Evolutionary conservation across 2,113 vertebrate species (phyloP).

Genomic region (Trogon melanurus): DNA sequence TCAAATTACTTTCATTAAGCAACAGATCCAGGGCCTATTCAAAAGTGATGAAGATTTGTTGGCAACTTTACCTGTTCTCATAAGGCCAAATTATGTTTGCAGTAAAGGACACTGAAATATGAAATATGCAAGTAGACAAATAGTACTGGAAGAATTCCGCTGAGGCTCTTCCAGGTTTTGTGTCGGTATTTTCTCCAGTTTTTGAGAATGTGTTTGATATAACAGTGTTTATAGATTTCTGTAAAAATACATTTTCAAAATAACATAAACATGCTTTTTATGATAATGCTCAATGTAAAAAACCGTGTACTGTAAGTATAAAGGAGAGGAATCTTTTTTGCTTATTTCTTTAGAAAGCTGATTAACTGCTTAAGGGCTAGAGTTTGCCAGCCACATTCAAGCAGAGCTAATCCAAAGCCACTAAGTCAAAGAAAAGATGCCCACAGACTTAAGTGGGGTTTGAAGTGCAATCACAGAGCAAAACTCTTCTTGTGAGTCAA

Average conservation of each 20-base stretch:
- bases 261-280: slow-evolving; percentile 77
- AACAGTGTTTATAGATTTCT: slow-evolving; percentile 78
- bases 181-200: slow-evolving; percentile 75
- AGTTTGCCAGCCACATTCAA: slow-evolving; percentile 4
- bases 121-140: slow-evolving; percentile 82
- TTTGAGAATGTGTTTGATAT: slow-evolving; percentile 83
- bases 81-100: slow-evolving; percentile 47
- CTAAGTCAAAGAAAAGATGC: background rate
- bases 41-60: slow-evolving; percentile 29
- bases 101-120: slow-evolving; percentile 66
- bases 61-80: slow-evolving; percentile 39
- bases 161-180: slow-evolving; percentile 73
- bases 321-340: slow-evolving; percentile 50
- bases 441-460: background rate
- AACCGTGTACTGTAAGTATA: slow-evolving; percentile 65
- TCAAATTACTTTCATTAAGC: background rate
- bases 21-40: slow-evolving; percentile 8
- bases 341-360: slow-evolving; percentile 56
- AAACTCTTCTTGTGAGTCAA: background rate
- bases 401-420: slow-evolving; percentile 15
- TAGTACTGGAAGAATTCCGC: slow-evolving; percentile 69
- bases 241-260: slow-evolving; percentile 76
- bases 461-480: background rate
- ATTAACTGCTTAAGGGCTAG: slow-evolving; percentile 50
- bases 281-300: slow-evolving; percentile 72